These are phyloP conservation scores for Margaritifera margaritifera DNA, from an alignment of 2,888 invertebrate genomes.

Conservation along the genomic window DNA sequence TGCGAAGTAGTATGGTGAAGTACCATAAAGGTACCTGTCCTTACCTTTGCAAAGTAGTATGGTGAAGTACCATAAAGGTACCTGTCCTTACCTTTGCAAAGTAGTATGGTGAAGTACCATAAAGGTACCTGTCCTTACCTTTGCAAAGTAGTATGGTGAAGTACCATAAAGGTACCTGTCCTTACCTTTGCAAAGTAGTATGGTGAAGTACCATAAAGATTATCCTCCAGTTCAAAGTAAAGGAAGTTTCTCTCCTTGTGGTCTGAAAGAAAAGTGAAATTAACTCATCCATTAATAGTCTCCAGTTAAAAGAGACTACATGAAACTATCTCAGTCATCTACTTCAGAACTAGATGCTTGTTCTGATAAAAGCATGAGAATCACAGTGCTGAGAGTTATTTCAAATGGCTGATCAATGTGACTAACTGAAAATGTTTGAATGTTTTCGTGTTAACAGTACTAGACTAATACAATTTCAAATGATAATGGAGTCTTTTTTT, in stretches of 20 bases:
- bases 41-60: slow-evolving; percentile 64
- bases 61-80: slow-evolving; percentile 51
- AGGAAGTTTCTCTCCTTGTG: slow-evolving; percentile 57
- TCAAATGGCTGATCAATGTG: no score
- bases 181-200: slow-evolving; percentile 64
- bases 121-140: slow-evolving; percentile 51
- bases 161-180: slow-evolving; percentile 35
- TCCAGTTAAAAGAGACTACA: neutral
- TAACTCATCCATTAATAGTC: neutral
- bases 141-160: slow-evolving; percentile 59
- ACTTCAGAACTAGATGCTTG: no score
- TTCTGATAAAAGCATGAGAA: no score
- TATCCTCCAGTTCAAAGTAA: slow-evolving; percentile 62
- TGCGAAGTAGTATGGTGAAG: slow-evolving; percentile 57
- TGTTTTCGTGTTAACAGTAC: no score
- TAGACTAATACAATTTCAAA: no score
- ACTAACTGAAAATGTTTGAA: no score
- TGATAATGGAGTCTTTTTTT: no score
- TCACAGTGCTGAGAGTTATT: no score
- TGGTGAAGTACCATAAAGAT: slow-evolving; percentile 54
- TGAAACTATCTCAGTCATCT: no score
- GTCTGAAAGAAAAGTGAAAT: slow-evolving; percentile 39
- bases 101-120: slow-evolving; percentile 55
- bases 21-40: slow-evolving; percentile 42
- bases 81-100: slow-evolving; percentile 58